Base-by-base conservation (phyloP, 1,140 invertebrate species). In the Portunus trituberculatus region DNA sequence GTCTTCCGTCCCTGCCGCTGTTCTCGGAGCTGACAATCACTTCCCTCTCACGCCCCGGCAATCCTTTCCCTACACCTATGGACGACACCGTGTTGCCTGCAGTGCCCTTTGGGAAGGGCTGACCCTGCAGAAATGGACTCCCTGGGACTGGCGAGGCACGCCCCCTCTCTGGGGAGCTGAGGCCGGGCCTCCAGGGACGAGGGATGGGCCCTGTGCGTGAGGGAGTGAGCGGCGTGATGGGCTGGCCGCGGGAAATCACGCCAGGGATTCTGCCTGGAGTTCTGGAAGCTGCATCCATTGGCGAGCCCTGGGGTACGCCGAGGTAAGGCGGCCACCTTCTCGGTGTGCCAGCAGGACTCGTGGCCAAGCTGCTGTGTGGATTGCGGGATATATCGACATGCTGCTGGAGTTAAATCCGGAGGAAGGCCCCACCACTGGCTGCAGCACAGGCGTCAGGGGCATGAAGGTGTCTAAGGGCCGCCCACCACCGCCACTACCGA, bases 201-300 rank as follows among this genome's bases (percentile, higher is more conserved):
- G 91, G 94, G 45, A 95, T 48, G 84, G 76, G 29, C 12, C 76
- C 46, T n/a, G 91, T 28, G 28, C 82, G 91, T 32, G 16, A 16
- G n/a, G 91, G 32, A 14, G 39, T 87, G 28, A 92, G 39, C 3
- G 94, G 94, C 16, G 94, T 95, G 28, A 95, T 32, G 28, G 94
- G 91, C 32, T 95, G 94, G 14, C 46, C 29, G 29, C 45, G 94
- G n/a, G 91, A 31, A 16, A 88, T 28, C 25, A 93, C 39, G 86
- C 93, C 91, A 0, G 89, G 76, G 14, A 93, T 46, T 39, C 94
- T 94, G 46, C 94, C 20, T 0, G 92, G n/a, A 25, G 90, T 83
- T 25, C 93, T 76, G 45, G 89, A 86, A 29, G 84, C 90, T 14
- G 45, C 28, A 29, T 29, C 86, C 10, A 76, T 12, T 10, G 89